Conservation (phyloP, 2,797 vertebrate species). For the Adrianichthys oophorus region DNA sequence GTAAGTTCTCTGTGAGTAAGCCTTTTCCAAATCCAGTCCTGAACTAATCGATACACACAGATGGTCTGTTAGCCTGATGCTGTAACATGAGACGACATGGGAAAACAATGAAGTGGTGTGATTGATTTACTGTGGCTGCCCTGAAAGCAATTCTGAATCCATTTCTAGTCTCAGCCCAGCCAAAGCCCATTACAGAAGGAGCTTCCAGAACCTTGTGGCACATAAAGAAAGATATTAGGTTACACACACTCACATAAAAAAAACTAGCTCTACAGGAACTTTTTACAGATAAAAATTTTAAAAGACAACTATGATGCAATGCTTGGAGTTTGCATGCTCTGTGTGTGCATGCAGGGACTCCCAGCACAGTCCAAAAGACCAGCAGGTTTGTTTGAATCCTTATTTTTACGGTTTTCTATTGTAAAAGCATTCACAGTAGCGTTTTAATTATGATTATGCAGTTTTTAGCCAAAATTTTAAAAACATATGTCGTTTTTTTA, state of each 20-base stretch:
- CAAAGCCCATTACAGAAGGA: slow-evolving; percentile 21
- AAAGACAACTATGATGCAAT: not conserved
- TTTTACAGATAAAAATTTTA: not conserved
- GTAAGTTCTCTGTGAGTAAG: slow-evolving; percentile 41
- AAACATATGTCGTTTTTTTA: too few relatives aligned
- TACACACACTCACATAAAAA: not conserved
- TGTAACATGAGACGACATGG: slow-evolving; percentile 71
- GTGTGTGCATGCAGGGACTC: too few relatives aligned
- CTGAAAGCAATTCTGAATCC: slow-evolving; percentile 64
- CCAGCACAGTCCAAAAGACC: too few relatives aligned
- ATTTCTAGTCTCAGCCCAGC: slow-evolving; percentile 44
- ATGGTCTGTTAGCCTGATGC: slow-evolving; percentile 55
- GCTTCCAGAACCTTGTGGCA: slow-evolving; percentile 11
- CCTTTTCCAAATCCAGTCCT: slow-evolving; percentile 28
- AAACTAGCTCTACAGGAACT: not conserved
- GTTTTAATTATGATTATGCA: too few relatives aligned
- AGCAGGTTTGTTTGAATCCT: too few relatives aligned
- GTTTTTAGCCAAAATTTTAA: too few relatives aligned
- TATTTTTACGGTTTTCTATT: too few relatives aligned
- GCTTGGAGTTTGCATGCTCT: too few relatives aligned
- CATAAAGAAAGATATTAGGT: slow-evolving; percentile 2
- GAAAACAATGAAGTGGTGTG: slow-evolving; percentile 59
- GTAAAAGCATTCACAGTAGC: too few relatives aligned
- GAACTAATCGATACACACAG: slow-evolving; percentile 69
- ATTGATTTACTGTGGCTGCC: slow-evolving; percentile 68